phyloP scores from a whole-genome alignment of 2,113 vertebrate species.

The Chauna torquata region DNA sequence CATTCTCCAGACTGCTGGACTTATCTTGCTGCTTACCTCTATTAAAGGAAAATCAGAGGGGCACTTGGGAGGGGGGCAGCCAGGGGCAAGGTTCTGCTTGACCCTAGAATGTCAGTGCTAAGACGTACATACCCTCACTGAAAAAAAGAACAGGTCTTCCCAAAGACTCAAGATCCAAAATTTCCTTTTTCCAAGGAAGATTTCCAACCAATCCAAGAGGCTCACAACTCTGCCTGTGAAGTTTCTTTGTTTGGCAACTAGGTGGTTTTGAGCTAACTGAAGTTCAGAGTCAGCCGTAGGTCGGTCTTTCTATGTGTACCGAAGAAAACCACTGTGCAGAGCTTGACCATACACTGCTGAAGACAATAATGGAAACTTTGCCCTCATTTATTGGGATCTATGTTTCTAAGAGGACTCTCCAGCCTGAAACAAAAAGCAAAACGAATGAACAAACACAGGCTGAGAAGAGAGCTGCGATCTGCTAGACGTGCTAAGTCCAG shows the following conservation, averaged over 20 bases:
- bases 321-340: neutral
- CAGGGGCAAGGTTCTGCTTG: neutral
- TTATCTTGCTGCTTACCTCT: neutral
- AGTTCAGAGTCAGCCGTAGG: neutral
- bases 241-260: neutral
- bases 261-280: neutral
- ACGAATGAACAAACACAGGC: neutral
- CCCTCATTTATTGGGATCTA: neutral
- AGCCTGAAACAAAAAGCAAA: neutral
- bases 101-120: neutral
- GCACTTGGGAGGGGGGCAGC: neutral
- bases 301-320: neutral
- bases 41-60: neutral
- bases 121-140: neutral
- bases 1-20: neutral
- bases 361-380: neutral
- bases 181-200: neutral
- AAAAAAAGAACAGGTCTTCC: neutral
- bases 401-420: neutral
- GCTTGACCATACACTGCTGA: neutral
- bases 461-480: accelerated
- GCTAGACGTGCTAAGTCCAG: neutral
- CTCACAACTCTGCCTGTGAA: neutral
- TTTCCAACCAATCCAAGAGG: neutral
- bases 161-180: neutral